A percentile compares a stretch with the other conserved stretches of the same genome.
phyloP scores from a whole-genome alignment of 1,140 invertebrate species.

The Nephila pilipes region DNA sequence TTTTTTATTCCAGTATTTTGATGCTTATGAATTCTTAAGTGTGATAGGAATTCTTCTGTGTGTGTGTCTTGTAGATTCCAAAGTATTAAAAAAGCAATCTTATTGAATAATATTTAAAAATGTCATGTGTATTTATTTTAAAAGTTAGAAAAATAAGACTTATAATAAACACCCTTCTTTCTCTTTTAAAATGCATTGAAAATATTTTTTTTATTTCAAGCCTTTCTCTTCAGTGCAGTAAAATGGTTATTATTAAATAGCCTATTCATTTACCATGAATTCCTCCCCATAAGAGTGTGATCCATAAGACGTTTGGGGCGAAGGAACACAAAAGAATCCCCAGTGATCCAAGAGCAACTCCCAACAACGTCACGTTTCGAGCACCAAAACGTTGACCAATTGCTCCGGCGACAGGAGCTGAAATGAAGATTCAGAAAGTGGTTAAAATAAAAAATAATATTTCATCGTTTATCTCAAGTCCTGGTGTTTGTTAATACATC shows the following conservation, averaged over 20 bases:
- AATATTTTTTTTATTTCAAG: background rate
- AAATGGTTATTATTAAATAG: background rate
- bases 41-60: too few relatives aligned
- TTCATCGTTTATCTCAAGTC: too few relatives aligned
- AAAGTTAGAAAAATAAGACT: background rate
- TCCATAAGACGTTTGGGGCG: constrained; percentile 45
- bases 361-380: constrained; percentile 13
- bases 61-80: too few relatives aligned
- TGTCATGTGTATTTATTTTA: too few relatives aligned
- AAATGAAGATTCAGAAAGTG: too few relatives aligned
- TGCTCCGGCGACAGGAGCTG: constrained; percentile 45
- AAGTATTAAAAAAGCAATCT: too few relatives aligned
- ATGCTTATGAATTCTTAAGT: too few relatives aligned
- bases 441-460: too few relatives aligned
- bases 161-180: background rate
- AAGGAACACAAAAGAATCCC: constrained; percentile 41
- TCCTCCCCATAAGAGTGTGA: constrained; percentile 40
- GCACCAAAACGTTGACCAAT: constrained; percentile 53
- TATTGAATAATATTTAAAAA: background rate
- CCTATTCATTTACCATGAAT: constrained; percentile 32
- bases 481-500: too few relatives aligned
- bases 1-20: too few relatives aligned
- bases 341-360: background rate
- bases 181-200: too few relatives aligned
- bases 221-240: background rate